Evolutionary conservation across 2,797 vertebrate genomes (phyloP), one percentile per base, ranked within the genome.

Genomic region (Pteropus rufus): DNA sequence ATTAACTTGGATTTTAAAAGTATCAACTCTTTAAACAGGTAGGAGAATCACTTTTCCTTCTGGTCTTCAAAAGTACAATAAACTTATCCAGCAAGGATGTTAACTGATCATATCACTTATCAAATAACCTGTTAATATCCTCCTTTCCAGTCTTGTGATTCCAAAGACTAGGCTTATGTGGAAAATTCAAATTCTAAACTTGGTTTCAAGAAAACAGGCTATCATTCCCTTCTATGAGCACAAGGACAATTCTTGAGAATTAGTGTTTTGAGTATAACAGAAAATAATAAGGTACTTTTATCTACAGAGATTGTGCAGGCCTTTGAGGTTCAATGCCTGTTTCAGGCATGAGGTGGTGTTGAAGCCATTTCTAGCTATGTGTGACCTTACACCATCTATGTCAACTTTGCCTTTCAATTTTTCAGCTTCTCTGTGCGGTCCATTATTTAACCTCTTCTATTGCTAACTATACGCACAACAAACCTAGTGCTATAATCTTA

Each of bases 401-500:
- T 79, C 41, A 80, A 34, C 16, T 77, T 91, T 79, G 67, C 29
- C 54, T 94, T 95, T 94, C 58, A 79, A 29, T 49, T 73, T 88
- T 64, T 93, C 49, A 88, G 36, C 44, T 52, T 89, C 8, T 76
- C 12, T 62, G 36, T 70, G 15, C 85, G 34, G 21, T 85, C 44
- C 58, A 81, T 60, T 92, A 88, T 67, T 73, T 85, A 81, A 72
- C 73, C 24, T 34, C 21, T 92, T 89, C 65, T 39, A 44, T 26
- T 76, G 23, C 64, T 56, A 67, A 82, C 34, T n/a, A 39, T n/a
- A 92, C 23, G 69, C 8, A 46, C 19, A 88, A 88, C 58, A 91
- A 94, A 54, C 26, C 77, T 86, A 67, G 89, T 93, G 34, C 24
- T 87, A n/a, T 56, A 31, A 81, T 88, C 85, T 95, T 96, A 97